Evolutionary conservation across 2,888 invertebrate genomes (phyloP), one percentile per base, ranked within the genome.

Genomic region (Mesochorus sp.): DNA sequence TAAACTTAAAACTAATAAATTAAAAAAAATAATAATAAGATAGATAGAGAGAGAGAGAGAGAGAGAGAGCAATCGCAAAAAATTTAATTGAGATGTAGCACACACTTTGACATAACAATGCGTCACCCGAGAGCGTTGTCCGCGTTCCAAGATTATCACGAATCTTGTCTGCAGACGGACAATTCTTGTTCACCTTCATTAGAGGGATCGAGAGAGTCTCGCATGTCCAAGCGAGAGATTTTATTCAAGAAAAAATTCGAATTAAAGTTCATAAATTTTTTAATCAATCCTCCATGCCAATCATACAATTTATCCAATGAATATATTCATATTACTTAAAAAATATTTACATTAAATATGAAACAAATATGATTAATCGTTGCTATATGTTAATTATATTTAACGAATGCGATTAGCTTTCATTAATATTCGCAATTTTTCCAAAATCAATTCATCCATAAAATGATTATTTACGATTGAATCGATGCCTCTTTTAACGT

Each of bases 51-150:
- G 19, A 47, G 37, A 26, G 19, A 55, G 26, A 59, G 6, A 42
- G 44, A 62, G 42, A 55, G 14, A 44, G 42, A 42, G 42, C 17
- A 47, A 17, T 19, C 10, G 17, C 55, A 8, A 72, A 42, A 34
- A 31, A n/a, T 39, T 31, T 64, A 75, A 80, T 80, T 72, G 75
- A 79, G 79, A 79, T 76, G 76, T 79, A 75, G 37, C 62, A 37
- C 6, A 67, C 53, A 74, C 61, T 42, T 42, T 67, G 72, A 80
- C 75, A 76, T 59, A 67, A 79, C 75, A 75, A 76, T 72, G 62
- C 55, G 55, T 47, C 28, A 26, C 28, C 10, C 62, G 67, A 34
- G 64, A 67, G 42, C 6, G 28, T 24, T n/a, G 2, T 19, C 19
- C 24, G 28, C 31, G 39, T 53, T 61, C 12, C 55, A 26, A 37